Evolutionary conservation across 2,113 vertebrate genomes (phyloP).

Genomic region (Mormyrus lacerda): DNA sequence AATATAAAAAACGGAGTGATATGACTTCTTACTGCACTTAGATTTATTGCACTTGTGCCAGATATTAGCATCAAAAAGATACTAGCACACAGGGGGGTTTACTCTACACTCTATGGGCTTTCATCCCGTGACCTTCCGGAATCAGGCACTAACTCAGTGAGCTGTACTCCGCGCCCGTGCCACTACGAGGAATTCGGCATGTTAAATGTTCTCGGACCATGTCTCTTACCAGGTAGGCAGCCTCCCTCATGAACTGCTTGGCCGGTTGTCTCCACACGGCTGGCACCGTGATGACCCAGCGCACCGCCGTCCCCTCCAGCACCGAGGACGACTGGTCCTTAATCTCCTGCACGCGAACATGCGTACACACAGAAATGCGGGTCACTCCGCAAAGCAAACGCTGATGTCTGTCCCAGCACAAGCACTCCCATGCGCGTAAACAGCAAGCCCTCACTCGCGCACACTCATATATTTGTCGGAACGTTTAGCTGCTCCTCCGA

Average conservation of each 20-base stretch:
- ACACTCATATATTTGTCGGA: background rate
- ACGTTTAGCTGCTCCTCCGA: background rate
- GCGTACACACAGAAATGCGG: conserved; percentile 9
- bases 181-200: background rate
- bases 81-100: background rate
- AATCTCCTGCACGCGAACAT: conserved; percentile 68
- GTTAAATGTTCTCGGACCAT: background rate
- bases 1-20: too few relatives aligned
- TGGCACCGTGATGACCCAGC: conserved; percentile 94
- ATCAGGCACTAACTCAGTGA: background rate
- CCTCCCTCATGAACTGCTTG: conserved; percentile 97
- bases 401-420: background rate
- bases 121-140: background rate
- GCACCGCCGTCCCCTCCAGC: conserved; percentile 63
- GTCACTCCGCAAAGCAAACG: background rate
- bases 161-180: background rate
- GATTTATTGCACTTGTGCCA: too few relatives aligned
- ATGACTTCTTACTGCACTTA: too few relatives aligned
- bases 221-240: conserved; percentile 78
- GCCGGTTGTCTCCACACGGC: conserved; percentile 96
- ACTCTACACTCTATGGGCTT: background rate
- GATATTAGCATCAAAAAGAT: too few relatives aligned
- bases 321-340: conserved; percentile 73
- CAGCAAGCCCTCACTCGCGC: background rate
- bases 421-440: background rate